Base-by-base conservation (phyloP, 2,113 vertebrate genomes). In the Guaruba guarouba region DNA sequence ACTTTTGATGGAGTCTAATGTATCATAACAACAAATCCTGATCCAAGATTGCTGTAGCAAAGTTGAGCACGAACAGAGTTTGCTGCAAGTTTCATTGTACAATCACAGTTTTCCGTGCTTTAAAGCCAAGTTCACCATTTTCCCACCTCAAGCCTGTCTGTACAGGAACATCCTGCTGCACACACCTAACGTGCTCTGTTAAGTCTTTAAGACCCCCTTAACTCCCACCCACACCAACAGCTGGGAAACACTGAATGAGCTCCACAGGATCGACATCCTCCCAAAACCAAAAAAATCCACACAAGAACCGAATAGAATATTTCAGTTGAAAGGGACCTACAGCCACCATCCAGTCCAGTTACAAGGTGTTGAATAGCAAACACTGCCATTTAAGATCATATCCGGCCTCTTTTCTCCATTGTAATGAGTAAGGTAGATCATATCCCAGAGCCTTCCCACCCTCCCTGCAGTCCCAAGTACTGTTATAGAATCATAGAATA, bases 371-470 rank as follows among this genome's bases (percentile, higher is more conserved):
- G 2, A 41, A 7, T 9, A 57, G 33, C 6, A 23, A 33, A 6
- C 39, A 1, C 14, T 70, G 46, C 35, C 18, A 4, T 8, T 52
- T 10, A 19, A 57, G 62, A 25, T 51, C 23, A 1, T 4, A 8
- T 4, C 22, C 17, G 6, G 28, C 41, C 13, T 48, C 31, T n/a
- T 23, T 39, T n/a, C 55, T 4, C 29, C 31, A 6, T 4, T 5
- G 19, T 7, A 18, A 0, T 6, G 8, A 7, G 5, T 6, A 10
- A 24, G 13, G 1, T 3, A 3, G 25, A 13, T 4, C 19, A 1
- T 8, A 7, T 1, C 33, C 6, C 49, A 4, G 9, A 59, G 84
- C 37, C 15, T 13, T 31, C 46, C 11, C 5, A 0, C 9, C 11
- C 19, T 28, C 52, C 31, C 43, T 3, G 19, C 49, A 16, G 11